These are phyloP conservation scores for Neogale vison DNA, from an alignment of 2,113 vertebrate species.

Conservation along the genomic window DNA sequence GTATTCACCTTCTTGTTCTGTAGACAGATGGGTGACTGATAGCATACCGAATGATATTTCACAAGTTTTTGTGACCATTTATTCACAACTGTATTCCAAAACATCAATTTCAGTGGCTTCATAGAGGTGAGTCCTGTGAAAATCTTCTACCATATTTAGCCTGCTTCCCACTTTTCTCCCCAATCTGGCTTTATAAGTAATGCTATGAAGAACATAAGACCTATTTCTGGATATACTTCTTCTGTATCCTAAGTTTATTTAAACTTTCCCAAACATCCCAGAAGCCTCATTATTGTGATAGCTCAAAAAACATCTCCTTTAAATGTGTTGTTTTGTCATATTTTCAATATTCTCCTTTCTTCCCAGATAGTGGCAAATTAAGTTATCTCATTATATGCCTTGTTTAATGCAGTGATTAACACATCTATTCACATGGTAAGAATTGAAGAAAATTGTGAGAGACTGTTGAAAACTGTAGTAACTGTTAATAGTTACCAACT, in stretches of 20 bases:
- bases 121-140: background rate
- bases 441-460: constrained; percentile 54
- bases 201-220: fast-evolving
- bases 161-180: fast-evolving
- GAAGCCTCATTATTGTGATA: background rate
- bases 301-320: background rate
- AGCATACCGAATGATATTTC: background rate
- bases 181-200: background rate
- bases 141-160: no score
- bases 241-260: background rate
- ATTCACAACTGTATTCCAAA: background rate
- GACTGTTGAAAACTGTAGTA: constrained; percentile 47
- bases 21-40: no score
- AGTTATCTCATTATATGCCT: constrained; percentile 58
- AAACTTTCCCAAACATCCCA: background rate
- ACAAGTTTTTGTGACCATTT: background rate
- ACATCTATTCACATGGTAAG: constrained; percentile 58
- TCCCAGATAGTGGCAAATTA: background rate
- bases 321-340: background rate
- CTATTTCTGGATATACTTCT: background rate
- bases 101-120: background rate
- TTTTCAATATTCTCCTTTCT: constrained; percentile 16
- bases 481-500: constrained; percentile 74
- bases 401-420: constrained; percentile 72
- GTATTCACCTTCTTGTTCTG: fast-evolving